phyloP scores from a whole-genome alignment of 2,113 vertebrate genomes.

The Chloebia gouldiae region DNA sequence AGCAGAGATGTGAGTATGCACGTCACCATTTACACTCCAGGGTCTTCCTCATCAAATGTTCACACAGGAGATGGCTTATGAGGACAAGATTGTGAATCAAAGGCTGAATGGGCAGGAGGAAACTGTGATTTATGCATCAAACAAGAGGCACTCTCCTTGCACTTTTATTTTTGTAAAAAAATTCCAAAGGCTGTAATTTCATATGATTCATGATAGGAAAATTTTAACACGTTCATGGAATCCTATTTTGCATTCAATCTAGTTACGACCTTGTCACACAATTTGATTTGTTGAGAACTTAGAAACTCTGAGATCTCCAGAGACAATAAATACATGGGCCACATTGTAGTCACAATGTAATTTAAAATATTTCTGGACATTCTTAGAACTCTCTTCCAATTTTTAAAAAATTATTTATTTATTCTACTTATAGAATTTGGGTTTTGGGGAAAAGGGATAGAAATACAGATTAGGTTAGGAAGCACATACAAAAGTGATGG shows the following conservation, averaged over 20 bases:
- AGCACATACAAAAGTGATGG: neutral
- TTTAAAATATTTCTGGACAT: neutral
- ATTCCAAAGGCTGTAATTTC: neutral
- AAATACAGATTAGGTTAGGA: neutral
- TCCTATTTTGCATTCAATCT: neutral
- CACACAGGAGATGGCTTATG: neutral
- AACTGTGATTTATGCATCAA: neutral
- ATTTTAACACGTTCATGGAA: neutral
- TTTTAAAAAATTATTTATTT: neutral
- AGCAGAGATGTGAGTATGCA: neutral
- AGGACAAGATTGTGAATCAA: neutral
- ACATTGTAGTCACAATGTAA: neutral
- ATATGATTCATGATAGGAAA: neutral
- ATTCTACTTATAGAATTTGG: neutral
- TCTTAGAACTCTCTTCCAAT: neutral
- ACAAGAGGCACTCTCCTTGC: neutral
- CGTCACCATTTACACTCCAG: neutral
- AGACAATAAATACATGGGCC: neutral
- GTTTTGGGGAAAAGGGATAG: neutral
- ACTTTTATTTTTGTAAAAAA: neutral
- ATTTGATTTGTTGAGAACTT: neutral
- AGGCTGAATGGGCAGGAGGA: neutral
- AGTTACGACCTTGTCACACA: neutral
- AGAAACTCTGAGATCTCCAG: neutral
- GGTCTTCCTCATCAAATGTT: neutral